A percentile compares a stretch with the other conserved stretches of the same genome.
These are phyloP conservation scores for Nesometra sesokonis DNA, from an alignment of 35 echinoderm and acorn worm species.

Conservation along the genomic window DNA sequence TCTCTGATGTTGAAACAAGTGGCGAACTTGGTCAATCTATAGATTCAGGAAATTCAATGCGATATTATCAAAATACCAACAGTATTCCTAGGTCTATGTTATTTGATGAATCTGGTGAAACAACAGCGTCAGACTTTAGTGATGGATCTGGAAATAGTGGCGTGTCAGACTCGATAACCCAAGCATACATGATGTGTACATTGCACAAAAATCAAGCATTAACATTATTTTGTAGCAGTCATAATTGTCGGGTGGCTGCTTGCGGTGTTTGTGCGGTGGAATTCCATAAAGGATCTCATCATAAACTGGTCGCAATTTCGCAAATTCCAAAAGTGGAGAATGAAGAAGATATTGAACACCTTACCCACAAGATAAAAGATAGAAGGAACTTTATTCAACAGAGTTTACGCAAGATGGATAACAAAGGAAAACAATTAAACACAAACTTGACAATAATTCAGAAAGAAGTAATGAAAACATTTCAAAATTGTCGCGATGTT, in stretches of 20 bases:
- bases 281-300: not conserved
- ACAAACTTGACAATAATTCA: not conserved
- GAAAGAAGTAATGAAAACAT: not conserved
- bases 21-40: not conserved
- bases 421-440: not conserved
- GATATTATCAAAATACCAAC: not conserved
- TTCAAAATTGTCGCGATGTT: not conserved
- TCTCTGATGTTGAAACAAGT: not conserved
- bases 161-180: not conserved
- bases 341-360: not conserved
- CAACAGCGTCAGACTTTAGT: not conserved
- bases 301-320: not conserved
- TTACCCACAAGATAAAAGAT: not conserved
- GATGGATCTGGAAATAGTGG: not conserved
- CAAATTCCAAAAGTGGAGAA: not conserved
- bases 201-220: not conserved
- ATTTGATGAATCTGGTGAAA: not conserved
- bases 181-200: not conserved
- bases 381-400: not conserved
- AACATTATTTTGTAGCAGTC: not conserved
- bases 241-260: not conserved
- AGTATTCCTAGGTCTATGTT: not conserved
- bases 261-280: not conserved
- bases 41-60: not conserved
- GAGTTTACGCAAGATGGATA: not conserved